Evolutionary conservation across 2,888 invertebrate genomes (phyloP), one percentile per base, ranked within the genome.

Genomic region (Diarsia dahlii): DNA sequence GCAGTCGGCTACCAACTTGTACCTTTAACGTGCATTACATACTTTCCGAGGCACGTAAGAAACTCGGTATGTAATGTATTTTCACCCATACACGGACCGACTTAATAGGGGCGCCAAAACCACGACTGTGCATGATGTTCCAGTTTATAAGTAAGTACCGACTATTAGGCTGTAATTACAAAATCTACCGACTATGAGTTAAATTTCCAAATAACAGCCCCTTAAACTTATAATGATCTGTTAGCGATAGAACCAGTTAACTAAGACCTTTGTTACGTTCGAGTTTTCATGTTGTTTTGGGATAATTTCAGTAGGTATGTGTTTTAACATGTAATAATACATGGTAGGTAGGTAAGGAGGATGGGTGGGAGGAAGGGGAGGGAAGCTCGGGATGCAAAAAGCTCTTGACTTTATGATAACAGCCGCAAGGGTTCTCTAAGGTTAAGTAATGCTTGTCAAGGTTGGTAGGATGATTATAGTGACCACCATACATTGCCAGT

Each of bases 181-280:
- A 70, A 80, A 75, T 62, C 65, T 54, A 56, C 52, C 46, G 39
- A 50, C 58, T 73, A 73, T 58, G 65, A 64, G 60, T 48, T 71
- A 84, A 84, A 68, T 79, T 84, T 78, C 46, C 75, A 50, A 84
- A 82, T 68, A 82, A 76, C 82, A 77, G 34, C 54, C 70, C 62
- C 45, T 76, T 73, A 71, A 85, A 85, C 74, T 85, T 85, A 77
- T 85, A 85, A 85, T 84, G 83, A 84, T 78, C 78, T 62, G 71
- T 74, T 74, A 65, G 54, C 50, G 20, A 76, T 60, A 48, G 46
- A 73, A 71, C 73, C 78, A 74, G 78, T 64, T 64, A 68, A 74
- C 74, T 66, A 68, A 5, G 23, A 56, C 23, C 58, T 60, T 67
- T 68, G 52, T 66, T 45, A 34, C 8, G 15, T 56, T 67, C n/a